Evolutionary conservation across 2,888 invertebrate genomes (phyloP), one percentile per base, ranked within the genome.

Genomic region (Tiphia femorata): DNA sequence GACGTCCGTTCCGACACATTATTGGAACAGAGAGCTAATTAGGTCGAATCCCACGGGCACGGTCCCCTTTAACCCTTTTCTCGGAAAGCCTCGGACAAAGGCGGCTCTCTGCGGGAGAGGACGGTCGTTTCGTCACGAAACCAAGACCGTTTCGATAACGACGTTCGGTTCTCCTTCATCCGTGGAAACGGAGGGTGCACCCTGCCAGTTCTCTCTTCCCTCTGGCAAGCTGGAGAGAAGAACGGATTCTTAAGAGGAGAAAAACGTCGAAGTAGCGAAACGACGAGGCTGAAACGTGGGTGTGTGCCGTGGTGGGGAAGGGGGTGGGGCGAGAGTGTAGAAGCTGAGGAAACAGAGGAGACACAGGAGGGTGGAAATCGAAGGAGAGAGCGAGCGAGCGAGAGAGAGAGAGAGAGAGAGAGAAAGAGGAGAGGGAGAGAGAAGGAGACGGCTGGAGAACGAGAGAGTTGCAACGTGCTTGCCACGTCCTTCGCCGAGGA

Each of bases 401-500:
- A 19, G 8, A 8, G 25, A 8, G 8, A 25, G 8, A 17, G 16
- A 3, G 1, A 37, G 38, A 23, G 41, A 50, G 27, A 23, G 17
- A 16, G 49, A 42, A 54, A 41, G 42, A 49, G 20, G 16, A 49
- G 49, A 35, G 41, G 12, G 42, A 40, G 27, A 44, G 27, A 10
- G 41, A 17, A 29, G 30, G 17, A 42, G 38, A 44, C 40, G 21
- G 47, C 16, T 14, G 21, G n/a, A 19, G 27, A 6, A n/a, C 8
- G 16, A 30, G 38, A 14, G 41, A 6, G 33, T 19, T 35, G 35
- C 52, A 19, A 14, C 43, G 42, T 37, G 42, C 35, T 42, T 44
- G 38, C 14, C 17, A 23, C 44, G 35, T 51, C 47, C 50, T 64
- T 20, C 58, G 55, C 67, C 65, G 64, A 53, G 60, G 68, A 76